Conservation (phyloP, 2,888 invertebrate species). For the Conchocele bisecta region DNA sequence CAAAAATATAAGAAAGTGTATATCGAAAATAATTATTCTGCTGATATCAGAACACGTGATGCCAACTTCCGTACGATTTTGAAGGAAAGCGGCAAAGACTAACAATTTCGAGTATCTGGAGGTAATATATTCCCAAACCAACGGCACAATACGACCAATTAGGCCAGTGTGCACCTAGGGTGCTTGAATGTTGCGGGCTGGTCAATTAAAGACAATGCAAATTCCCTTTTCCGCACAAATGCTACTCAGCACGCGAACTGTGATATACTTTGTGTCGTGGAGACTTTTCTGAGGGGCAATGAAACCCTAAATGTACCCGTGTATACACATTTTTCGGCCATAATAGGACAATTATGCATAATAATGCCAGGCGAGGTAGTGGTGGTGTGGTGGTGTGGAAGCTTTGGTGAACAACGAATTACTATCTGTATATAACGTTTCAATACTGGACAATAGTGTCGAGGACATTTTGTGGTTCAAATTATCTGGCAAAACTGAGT, state of each 20-base stretch:
- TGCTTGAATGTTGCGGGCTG: conserved; percentile 20
- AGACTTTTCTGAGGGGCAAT: conserved; percentile 8
- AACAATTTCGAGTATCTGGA: neutral
- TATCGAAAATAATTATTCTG: conserved; percentile 8
- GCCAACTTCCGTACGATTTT: conserved; percentile 5
- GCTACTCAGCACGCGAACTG: neutral
- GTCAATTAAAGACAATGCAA: conserved; percentile 1
- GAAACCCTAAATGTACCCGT: neutral
- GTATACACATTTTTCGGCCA: conserved; percentile 14
- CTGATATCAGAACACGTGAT: conserved; percentile 5
- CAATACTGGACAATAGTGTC: neutral
- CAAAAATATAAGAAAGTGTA: conserved; percentile 8
- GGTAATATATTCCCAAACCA: neutral
- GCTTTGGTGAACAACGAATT: neutral
- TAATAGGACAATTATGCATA: conserved; percentile 9
- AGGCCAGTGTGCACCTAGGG: conserved; percentile 20
- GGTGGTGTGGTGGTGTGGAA: conserved; percentile 24
- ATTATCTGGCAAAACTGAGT: neutral
- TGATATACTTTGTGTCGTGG: conserved; percentile 13
- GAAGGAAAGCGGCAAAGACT: conserved; percentile 14
- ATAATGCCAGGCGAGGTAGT: conserved; percentile 14
- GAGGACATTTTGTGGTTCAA: conserved; percentile 17
- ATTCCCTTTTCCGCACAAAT: neutral
- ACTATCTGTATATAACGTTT: neutral
- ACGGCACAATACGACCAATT: neutral